Base-by-base conservation (phyloP, 2,797 vertebrate genomes). In the Acomys russatus region DNA sequence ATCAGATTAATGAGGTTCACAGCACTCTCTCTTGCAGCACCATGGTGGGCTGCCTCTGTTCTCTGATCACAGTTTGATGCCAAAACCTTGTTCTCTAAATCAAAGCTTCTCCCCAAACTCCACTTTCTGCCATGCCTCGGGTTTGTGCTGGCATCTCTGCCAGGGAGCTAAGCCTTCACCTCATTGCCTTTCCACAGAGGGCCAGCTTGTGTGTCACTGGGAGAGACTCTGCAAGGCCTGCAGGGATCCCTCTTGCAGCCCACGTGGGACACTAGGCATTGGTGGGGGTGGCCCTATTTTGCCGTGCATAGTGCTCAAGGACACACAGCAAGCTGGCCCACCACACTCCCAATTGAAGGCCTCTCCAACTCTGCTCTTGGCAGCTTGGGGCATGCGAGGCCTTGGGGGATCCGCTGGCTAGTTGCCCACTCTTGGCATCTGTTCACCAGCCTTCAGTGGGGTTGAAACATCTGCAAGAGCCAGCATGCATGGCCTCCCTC, bases 11-110 rank as follows among this genome's bases (percentile, higher is more conserved):
- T 82, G 94, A 97, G 97, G 88, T 94, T 97, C 94, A 82, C 66
- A 38, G 92, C 0, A 3, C 71, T 94, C 33, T 8, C 86, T 77
- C 90, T 91, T 77, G 64, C 9, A 0, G 93, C 1, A 1, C 88
- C 44, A 64, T 61, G 64, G 85, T 0, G 0, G 78, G 88, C 88
- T 88, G 87, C 83, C 85, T 93, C 93, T 96, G 78, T 93, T 91
- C 93, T 94, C 92, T 96, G 94, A 95, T 88, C 68, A 2, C 95
- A 9, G 86, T 94, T 61, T 97, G 95, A 95, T 96, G 92, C 95
- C 96, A 88, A 97, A 96, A 97, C 74, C 90, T 96, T 70, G 80
- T 96, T 97, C 96, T 96, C 83, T 90, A 96, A 97, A 97, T 96
- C 94, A 97, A 97, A 97, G 95, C 8, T 49, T 90, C 95, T 91